phyloP scores from a whole-genome alignment of 1,140 invertebrate species.

The Bombus confusus region DNA sequence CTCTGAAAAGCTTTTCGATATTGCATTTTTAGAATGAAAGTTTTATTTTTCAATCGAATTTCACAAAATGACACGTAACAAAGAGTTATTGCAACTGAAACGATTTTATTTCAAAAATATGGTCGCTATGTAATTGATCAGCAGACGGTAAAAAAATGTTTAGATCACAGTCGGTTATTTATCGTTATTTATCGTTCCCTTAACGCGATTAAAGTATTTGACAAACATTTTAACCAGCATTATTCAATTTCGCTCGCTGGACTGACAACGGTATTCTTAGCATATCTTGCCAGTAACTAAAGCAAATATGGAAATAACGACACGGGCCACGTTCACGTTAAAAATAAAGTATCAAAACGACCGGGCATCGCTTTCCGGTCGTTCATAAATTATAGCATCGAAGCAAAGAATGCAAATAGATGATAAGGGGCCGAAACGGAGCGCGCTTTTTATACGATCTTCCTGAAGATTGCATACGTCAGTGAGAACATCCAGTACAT shows the following conservation, averaged over 20 bases:
- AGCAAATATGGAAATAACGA: too few relatives aligned
- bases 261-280: not conserved
- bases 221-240: too few relatives aligned
- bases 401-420: not conserved
- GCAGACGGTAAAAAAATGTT: too few relatives aligned
- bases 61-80: too few relatives aligned
- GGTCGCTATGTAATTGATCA: too few relatives aligned
- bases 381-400: slow-evolving; percentile 15
- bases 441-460: not conserved
- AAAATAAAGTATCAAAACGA: not conserved
- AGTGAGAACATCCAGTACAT: slow-evolving; percentile 2
- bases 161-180: too few relatives aligned
- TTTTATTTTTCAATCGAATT: not conserved
- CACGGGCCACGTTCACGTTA: not conserved
- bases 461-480: slow-evolving; percentile 13
- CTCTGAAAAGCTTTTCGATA: not conserved
- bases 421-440: not conserved
- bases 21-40: not conserved
- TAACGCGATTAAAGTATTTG: too few relatives aligned
- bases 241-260: too few relatives aligned
- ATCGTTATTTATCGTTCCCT: too few relatives aligned
- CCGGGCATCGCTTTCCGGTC: not conserved
- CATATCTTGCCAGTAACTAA: too few relatives aligned
- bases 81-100: too few relatives aligned
- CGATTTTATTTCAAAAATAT: too few relatives aligned